Evolutionary conservation across 1,140 invertebrate genomes (phyloP), one percentile per base, ranked within the genome.

Genomic region (Chelonus insularis): DNA sequence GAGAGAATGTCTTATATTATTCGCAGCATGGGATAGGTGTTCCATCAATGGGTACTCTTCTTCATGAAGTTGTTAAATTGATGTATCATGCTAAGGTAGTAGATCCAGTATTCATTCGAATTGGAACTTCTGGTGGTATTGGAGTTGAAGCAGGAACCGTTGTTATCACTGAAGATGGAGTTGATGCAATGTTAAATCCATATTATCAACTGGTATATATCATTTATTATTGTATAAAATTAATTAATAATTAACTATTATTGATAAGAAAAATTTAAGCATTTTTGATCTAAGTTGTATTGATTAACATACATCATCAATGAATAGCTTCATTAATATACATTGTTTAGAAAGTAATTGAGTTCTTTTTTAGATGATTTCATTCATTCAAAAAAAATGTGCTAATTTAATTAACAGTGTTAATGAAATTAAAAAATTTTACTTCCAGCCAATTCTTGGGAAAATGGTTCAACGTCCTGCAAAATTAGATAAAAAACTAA

Each of bases 11-110:
- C n/a, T n/a, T n/a, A n/a, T n/a, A n/a, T 45, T 18, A 1, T 45
- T 39, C 76, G 9, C 80, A 94, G 88, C 95, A 97, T 73, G 95
- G 95, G 61, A 97, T 97, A 89, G 95, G 95, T 5, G 90, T 93
- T 47, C 92, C 95, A 21, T 97, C 95, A 0, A 84, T 96, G 12
- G 91, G 92, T 3, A 96, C 97, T 63, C 83, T 97, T 8, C 84
- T 98, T 4, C 93, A 97, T 73, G 96, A 98, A 82, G 82, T 96
- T n/a, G 92, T 97, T 71, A 98, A 98, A 77, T 81, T 98, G 60
- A 90, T 97, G 86, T 92, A 95, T 75, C 92, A 97, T 77, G 93
- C 95, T 34, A 88, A 86, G 69, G 92, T 91, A 43, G 87, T 86
- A 32, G 91, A 96, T 74, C 93, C 95, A 0, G 83, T 91, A 14